Conservation (phyloP, 2,888 invertebrate species). For the Eristalinus aeneus region DNA sequence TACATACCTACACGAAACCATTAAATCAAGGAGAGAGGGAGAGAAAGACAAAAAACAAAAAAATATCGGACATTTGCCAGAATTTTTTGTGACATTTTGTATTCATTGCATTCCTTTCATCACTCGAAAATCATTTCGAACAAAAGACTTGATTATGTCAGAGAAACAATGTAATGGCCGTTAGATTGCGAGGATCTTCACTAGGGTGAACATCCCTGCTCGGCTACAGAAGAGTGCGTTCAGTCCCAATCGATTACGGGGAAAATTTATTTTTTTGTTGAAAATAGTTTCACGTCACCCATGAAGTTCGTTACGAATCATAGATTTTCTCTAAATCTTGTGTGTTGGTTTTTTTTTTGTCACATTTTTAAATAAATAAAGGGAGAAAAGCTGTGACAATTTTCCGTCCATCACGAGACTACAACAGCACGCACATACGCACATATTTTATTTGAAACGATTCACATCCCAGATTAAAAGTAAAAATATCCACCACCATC, state of each 20-base stretch:
- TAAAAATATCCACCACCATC: constrained; percentile 69
- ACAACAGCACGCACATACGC: constrained; percentile 1
- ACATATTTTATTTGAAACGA: constrained; percentile 58
- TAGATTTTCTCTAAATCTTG: constrained; percentile 41
- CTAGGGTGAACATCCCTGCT: neutral
- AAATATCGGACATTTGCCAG: constrained; percentile 45
- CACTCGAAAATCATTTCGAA: neutral
- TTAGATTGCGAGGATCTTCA: no score
- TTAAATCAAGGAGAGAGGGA: constrained; percentile 20
- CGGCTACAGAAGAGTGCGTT: constrained; percentile 16
- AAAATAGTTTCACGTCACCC: constrained; percentile 45
- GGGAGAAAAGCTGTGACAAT: constrained; percentile 15
- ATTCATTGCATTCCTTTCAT: constrained; percentile 4
- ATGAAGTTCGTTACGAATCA: constrained; percentile 68
- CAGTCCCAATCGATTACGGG: constrained; percentile 7
- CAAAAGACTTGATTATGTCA: constrained; percentile 13
- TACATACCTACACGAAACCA: constrained; percentile 3
- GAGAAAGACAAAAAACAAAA: no score
- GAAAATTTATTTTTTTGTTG: neutral
- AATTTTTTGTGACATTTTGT: constrained; percentile 1
- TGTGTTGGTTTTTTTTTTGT: neutral
- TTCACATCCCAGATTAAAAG: constrained; percentile 69
- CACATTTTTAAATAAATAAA: neutral
- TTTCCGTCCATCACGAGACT: constrained; percentile 43
- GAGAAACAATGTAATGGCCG: no score